Conservation (phyloP, 2,113 vertebrate genomes). For the Myiozetetes cayanensis region DNA sequence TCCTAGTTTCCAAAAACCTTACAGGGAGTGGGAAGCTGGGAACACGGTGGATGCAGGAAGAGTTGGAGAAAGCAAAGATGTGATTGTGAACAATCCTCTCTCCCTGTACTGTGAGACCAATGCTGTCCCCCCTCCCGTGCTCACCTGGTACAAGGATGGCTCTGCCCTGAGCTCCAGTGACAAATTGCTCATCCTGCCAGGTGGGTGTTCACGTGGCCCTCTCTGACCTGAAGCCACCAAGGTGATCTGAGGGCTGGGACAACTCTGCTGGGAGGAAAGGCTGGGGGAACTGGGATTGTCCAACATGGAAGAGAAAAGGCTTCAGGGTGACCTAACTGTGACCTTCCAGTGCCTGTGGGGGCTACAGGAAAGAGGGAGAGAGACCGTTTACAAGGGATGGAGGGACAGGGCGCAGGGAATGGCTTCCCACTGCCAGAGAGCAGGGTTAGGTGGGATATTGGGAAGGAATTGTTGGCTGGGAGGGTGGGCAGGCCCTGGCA, state of each 20-base stretch:
- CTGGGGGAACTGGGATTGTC: background rate
- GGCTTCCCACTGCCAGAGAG: background rate
- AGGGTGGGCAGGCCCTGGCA: background rate
- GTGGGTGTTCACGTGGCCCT: conserved; percentile 60
- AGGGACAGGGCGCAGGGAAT: background rate
- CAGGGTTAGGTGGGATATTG: background rate
- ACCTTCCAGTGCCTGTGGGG: background rate
- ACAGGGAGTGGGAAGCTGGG: conserved; percentile 70
- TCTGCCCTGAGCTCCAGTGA: conserved; percentile 81
- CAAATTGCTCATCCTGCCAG: conserved; percentile 87
- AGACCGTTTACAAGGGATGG: background rate
- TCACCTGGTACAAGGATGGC: conserved; percentile 94
- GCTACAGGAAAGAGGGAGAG: no score
- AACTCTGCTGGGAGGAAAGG: background rate
- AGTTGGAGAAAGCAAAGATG: conserved; percentile 80
- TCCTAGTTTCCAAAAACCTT: conserved; percentile 84
- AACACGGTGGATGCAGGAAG: conserved; percentile 68
- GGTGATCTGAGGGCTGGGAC: background rate
- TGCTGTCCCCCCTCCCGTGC: conserved; percentile 89
- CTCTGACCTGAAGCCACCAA: background rate
- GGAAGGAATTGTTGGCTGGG: accelerated
- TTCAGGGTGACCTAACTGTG: accelerated
- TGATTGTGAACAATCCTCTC: conserved; percentile 90
- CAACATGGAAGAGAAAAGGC: background rate
- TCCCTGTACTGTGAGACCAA: conserved; percentile 93